Evolutionary conservation across 2,113 vertebrate species (phyloP).

Genomic region (Mus pahari): DNA sequence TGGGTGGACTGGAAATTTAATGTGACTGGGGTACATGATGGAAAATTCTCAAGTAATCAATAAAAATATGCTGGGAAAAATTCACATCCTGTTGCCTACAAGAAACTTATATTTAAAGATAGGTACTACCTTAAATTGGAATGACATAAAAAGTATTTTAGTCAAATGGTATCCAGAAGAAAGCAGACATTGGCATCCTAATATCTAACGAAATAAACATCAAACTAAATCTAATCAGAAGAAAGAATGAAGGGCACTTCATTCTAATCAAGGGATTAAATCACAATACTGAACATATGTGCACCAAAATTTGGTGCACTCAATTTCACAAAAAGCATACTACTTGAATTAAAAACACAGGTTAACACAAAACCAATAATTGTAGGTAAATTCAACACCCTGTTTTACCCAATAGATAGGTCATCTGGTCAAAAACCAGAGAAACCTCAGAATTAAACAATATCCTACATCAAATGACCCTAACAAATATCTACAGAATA

Average conservation of each 20-base stretch:
- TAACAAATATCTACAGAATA: background rate
- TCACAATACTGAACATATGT: background rate
- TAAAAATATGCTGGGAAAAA: background rate
- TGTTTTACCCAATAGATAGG: background rate
- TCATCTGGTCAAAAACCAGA: background rate
- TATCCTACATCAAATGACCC: background rate
- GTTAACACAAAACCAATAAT: background rate
- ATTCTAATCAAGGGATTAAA: background rate
- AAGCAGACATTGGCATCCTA: background rate
- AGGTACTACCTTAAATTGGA: background rate
- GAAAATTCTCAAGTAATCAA: background rate
- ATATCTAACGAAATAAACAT: background rate
- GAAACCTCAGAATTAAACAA: background rate
- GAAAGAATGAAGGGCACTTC: background rate
- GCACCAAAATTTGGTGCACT: background rate
- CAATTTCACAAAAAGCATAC: background rate
- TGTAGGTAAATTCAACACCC: background rate
- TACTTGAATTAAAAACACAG: background rate
- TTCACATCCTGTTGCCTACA: background rate
- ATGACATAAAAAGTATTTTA: background rate
- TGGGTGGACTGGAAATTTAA: background rate
- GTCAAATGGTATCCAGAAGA: background rate
- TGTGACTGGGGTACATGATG: background rate
- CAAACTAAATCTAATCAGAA: background rate
- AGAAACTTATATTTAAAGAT: background rate